Base-by-base conservation (phyloP, 2,888 invertebrate species). In the Tortrix viridana region DNA sequence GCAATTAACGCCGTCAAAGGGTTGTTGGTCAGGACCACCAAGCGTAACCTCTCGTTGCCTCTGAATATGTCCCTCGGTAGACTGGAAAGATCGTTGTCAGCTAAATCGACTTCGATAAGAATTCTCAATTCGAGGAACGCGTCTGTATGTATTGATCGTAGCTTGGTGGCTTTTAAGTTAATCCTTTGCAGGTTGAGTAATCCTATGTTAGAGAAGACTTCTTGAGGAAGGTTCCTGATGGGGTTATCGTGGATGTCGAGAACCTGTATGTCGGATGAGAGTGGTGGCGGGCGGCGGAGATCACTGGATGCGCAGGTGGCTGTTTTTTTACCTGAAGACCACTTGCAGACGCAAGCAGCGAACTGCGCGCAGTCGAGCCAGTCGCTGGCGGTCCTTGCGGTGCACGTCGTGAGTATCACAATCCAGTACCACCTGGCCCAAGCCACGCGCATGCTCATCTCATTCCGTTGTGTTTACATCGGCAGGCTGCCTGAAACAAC, bases 301-400 rank as follows among this genome's bases (percentile, higher is more conserved):
- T 96, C 96, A 71, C 96, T 95, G 77, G 96, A 95, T 68, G 95
- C 95, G 88, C 98, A 98, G 65, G 96, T 93, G 60, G 97, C 98
- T 47, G 97, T 97, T 85, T 97, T 97, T 88, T 98, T 98, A 67
- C 97, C 97, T 67, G 96, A 96, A 47, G 96, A 96, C 98, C 98
- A 98, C 91, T 97, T 97, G 93, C 98, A 98, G 77, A 95, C 95
- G 85, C 98, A 98, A 74, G 96, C 95, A 68, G 95, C 92, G 77
- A 97, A 96, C 71, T 95, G 93, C 76, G 97, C 96, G 88, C 97
- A 97, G 86, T 96, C 97, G 57, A 96, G 96, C 97, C 97, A 97
- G 88, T 97, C 97, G 74, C 90, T 90, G 74, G 89, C 89, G 65
- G 90, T 91, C 82, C 89, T 86, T 67, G 89, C 91, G 71, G 90